Conservation (phyloP, 2,113 vertebrate species). For the Poeciliopsis retropinna region DNA sequence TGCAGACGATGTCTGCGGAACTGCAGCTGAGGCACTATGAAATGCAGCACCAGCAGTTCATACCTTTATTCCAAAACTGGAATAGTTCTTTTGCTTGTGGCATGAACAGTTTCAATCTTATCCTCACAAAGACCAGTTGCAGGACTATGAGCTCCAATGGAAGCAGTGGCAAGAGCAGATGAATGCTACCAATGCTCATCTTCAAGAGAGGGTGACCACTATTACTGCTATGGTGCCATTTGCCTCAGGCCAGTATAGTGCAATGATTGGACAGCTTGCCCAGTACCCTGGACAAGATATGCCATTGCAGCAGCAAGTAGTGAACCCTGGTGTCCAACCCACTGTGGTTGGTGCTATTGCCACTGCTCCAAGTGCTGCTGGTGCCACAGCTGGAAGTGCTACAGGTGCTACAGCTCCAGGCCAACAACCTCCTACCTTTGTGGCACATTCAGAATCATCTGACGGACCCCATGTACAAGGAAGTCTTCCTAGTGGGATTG, state of each 20-base stretch:
- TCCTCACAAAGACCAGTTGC: conserved; percentile 96
- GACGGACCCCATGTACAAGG: conserved; percentile 60
- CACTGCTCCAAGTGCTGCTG: conserved; percentile 40
- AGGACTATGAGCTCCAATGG: conserved; percentile 96
- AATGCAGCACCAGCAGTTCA: conserved; percentile 92
- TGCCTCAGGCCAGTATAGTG: conserved; percentile 75
- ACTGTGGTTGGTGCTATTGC: conserved; percentile 38
- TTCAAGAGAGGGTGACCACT: conserved; percentile 89
- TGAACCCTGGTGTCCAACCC: conserved; percentile 71
- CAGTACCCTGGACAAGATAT: conserved; percentile 77
- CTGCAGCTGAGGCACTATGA: conserved; percentile 92
- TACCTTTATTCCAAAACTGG: conserved; percentile 92
- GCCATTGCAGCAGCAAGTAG: conserved; percentile 52
- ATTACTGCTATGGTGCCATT: conserved; percentile 89
- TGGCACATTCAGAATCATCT: conserved; percentile 43
- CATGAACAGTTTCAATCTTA: conserved; percentile 93
- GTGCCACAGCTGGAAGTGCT: conserved; percentile 36
- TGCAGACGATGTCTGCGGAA: conserved; percentile 90
- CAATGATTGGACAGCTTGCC: conserved; percentile 83
- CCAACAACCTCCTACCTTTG: conserved; percentile 48
- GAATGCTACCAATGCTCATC: conserved; percentile 89
- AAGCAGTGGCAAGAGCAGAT: conserved; percentile 98
- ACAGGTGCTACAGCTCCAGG: conserved; percentile 36
- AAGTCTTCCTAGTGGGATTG: conserved; percentile 70
- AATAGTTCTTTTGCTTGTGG: conserved; percentile 91